Evolutionary conservation across 2,888 invertebrate genomes (phyloP), one percentile per base, ranked within the genome.

Genomic region (Hemaris fuciformis): DNA sequence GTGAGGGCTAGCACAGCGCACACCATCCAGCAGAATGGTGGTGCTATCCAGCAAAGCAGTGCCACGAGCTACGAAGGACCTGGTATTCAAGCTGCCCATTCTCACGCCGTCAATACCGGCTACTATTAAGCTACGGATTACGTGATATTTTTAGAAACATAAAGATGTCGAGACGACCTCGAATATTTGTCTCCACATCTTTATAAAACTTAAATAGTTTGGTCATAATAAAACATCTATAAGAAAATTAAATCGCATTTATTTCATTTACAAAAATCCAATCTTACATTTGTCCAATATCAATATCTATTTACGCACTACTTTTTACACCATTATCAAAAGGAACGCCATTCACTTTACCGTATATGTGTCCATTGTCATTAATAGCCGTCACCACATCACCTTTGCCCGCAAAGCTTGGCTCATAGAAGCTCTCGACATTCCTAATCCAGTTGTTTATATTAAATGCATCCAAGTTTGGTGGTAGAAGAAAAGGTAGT

Each of bases 101-200:
- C 89, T 0, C 82, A 87, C 62, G 80, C 89, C 34, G 69, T 88
- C 60, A 87, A 88, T 68, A 79, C 79, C 56, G 87, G 85, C 27
- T 87, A 71, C 71, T 90, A 87, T 66, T 84, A 71, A 81, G 34
- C 23, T 42, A 45, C 38, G 25, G 15, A 63, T 59, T 59, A 45
- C n/a, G 18, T 43, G 25, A 34, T 58, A 59, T 25, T 53, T 27
- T 38, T 38, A 53, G 23, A 22, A 27, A 61, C 46, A 31, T 56
- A 61, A 63, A 80, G 88, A 84, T 78, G 63, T 74, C 73, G 79
- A 81, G 88, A 89, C 84, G 89, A 89, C 82, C 75, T 65, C 43
- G 42, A 41, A 65, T 75, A 85, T 85, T 89, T 88, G 83, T 89
- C 84, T 83, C 81, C 62, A 67, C 79, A 68, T 79, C 88, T 86